Conservation (phyloP, 2,797 vertebrate species). For the Hephaestus fuliginosus region DNA sequence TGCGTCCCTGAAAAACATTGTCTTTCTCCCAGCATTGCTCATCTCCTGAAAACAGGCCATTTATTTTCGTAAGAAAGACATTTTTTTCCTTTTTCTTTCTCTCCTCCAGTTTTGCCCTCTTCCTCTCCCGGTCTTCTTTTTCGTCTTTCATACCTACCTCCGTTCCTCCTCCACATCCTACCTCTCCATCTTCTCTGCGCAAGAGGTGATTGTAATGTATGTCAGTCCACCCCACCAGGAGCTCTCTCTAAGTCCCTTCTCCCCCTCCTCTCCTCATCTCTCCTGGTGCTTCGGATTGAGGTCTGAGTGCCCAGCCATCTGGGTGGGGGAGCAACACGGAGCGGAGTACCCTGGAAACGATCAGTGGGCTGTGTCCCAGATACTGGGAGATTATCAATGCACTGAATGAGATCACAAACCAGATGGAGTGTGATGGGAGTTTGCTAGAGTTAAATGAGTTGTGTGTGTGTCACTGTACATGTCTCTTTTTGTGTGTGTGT, state of each 20-base stretch:
- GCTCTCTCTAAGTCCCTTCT: constrained; percentile 55
- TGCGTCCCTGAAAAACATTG: constrained; percentile 25
- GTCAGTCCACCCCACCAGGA: constrained; percentile 55
- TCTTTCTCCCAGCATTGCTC: constrained; percentile 30
- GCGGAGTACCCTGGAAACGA: constrained; percentile 80
- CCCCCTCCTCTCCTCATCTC: constrained; percentile 39
- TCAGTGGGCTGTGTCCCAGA: constrained; percentile 84
- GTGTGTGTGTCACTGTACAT: constrained; percentile 50
- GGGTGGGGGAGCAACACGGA: constrained; percentile 73
- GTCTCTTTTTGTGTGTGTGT: constrained; percentile 14
- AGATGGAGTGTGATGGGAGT: constrained; percentile 82
- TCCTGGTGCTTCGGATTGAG: constrained; percentile 76
- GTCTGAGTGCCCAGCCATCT: constrained; percentile 81
- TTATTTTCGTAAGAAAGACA: constrained; percentile 26
- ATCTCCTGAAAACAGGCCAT: constrained; percentile 46
- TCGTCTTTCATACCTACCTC: constrained; percentile 9
- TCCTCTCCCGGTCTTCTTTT: not conserved
- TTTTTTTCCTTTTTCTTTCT: constrained; percentile 26
- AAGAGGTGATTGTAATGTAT: constrained; percentile 60
- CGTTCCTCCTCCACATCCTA: constrained; percentile 15
- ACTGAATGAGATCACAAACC: constrained; percentile 83
- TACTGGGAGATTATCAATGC: constrained; percentile 86
- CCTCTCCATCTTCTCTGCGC: constrained; percentile 16
- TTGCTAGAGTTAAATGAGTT: constrained; percentile 72
- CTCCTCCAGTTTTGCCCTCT: constrained; percentile 5